phyloP scores from a whole-genome alignment of 2,113 vertebrate genomes.

The Grantiella picta region DNA sequence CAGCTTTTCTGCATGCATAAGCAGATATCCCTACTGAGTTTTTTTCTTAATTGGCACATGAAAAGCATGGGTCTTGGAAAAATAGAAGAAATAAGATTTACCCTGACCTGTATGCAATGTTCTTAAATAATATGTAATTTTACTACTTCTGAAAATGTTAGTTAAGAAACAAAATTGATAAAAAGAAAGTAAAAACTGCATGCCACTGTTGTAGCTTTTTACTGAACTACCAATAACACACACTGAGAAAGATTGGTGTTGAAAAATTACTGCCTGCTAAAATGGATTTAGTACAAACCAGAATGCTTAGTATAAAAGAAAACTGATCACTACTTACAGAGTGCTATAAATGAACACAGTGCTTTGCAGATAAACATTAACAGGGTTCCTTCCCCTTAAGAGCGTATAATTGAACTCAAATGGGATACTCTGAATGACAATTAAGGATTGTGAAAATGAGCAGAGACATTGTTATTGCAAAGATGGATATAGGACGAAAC shows the following conservation, averaged over 20 bases:
- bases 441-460: conserved; percentile 49
- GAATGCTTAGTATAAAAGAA: conserved; percentile 17
- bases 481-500: conserved; percentile 23
- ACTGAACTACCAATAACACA: conserved; percentile 32
- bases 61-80: not conserved
- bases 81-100: not conserved
- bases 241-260: conserved; percentile 7
- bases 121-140: not conserved
- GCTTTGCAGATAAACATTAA: conserved; percentile 53
- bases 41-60: not conserved
- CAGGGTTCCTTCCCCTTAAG: conserved; percentile 50
- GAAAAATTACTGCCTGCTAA: conserved; percentile 53
- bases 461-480: conserved; percentile 37
- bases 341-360: conserved; percentile 50
- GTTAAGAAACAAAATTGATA: conserved; percentile 34
- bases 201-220: not conserved
- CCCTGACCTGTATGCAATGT: not conserved
- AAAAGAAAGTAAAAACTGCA: conserved; percentile 16
- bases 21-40: not conserved
- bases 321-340: conserved; percentile 46
- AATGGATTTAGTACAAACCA: conserved; percentile 39
- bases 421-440: conserved; percentile 29
- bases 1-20: not conserved
- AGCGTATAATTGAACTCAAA: conserved; percentile 52
- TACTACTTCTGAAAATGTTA: not conserved